Evolutionary conservation across 1,140 invertebrate genomes (phyloP), one percentile per base, ranked within the genome.

Genomic region (Neelides sp.): DNA sequence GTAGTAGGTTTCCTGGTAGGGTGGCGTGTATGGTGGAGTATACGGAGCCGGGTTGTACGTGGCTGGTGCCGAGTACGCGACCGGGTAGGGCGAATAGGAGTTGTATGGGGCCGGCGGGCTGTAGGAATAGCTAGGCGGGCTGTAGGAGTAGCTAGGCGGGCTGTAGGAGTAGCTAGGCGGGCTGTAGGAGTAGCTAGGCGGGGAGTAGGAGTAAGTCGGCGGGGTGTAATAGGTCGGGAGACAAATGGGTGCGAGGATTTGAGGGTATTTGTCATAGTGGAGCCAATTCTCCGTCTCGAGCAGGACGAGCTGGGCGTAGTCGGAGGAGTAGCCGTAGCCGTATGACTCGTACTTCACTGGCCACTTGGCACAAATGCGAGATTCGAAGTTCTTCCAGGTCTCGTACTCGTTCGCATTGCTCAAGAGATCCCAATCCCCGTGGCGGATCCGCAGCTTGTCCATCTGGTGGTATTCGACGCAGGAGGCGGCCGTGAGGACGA

Each of bases 351-450:
- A 55, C 28, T 43, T 49, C 32, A 55, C 50, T 32, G 53, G 57
- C 47, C 46, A 51, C 13, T 32, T 32, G 12, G 42, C 17, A 39
- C 57, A 59, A 48, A 59, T 55, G n/a, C 53, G 24, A 1, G 47
- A 26, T 19, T 59, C 46, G 30, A 53, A 52, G 49, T 59, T 59
- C 37, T 53, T 50, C 47, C 53, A 59, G 12, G 53, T 17, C 27
- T 59, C 57, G 32, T 59, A 59, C 47, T 59, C 57, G 27, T 59
- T 59, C 23, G 42, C 42, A 43, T 59, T 39, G 24, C 34, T 53
- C 10, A 50, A 46, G 15, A 59, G 10, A 17, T 59, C 57, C 57
- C 57, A 59, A 20, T 59, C 57, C 0, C 50, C 53, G 17, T 41
- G 39, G 19, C 57, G 53, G 15, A 59, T 50, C 2, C 50, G 50